phyloP scores from a whole-genome alignment of 2,113 vertebrate species.

The Salvelinus fontinalis region DNA sequence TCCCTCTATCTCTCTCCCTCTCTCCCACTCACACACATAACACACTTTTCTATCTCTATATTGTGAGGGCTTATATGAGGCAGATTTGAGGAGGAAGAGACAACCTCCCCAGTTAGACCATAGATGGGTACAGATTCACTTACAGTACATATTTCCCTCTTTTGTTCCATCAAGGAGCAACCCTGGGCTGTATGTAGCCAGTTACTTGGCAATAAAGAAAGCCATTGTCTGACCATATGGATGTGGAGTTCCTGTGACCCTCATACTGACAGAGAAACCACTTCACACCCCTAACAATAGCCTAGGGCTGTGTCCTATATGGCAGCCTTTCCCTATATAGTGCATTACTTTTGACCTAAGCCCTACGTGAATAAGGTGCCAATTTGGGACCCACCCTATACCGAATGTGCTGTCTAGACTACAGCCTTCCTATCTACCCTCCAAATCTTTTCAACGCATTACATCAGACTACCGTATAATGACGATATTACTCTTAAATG shows the following conservation, averaged over 20 bases:
- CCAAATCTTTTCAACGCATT: conserved; percentile 6
- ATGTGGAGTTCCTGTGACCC: not conserved
- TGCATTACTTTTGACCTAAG: too few relatives aligned
- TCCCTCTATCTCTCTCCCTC: not conserved
- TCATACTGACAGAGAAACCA: not conserved
- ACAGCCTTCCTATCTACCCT: conserved; percentile 1
- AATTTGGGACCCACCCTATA: not conserved
- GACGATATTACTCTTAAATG: conserved; percentile 24
- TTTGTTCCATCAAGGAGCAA: not conserved
- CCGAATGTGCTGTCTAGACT: conserved; percentile 20
- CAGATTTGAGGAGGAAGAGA: too few relatives aligned
- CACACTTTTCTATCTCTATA: not conserved
- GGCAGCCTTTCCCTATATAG: too few relatives aligned
- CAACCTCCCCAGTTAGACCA: too few relatives aligned
- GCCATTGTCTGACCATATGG: not conserved
- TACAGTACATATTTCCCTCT: not conserved
- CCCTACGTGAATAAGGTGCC: too few relatives aligned
- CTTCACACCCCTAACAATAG: not conserved
- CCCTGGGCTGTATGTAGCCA: not conserved
- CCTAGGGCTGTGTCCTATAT: not conserved
- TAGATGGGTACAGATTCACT: not conserved
- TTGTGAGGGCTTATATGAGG: not conserved
- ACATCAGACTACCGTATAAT: not conserved
- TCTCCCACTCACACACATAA: not conserved
- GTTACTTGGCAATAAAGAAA: not conserved